Evolutionary conservation across 2,113 vertebrate species (phyloP).

Genomic region (Dunckerocampus dactyliophorus): DNA sequence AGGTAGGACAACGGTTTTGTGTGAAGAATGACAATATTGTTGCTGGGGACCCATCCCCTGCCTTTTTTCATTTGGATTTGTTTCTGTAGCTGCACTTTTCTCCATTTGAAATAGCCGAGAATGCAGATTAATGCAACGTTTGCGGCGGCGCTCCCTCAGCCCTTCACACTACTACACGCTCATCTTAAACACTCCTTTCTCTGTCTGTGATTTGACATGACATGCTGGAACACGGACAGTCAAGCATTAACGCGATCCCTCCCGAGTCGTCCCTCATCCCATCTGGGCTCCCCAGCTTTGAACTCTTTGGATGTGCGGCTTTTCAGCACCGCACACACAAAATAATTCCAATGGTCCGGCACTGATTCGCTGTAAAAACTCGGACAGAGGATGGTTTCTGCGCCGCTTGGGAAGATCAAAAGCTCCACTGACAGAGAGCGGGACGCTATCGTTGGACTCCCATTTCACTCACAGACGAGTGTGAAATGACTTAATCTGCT

Average conservation of each 20-base stretch:
- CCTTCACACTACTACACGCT: slow-evolving; percentile 26
- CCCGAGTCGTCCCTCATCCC: slow-evolving; percentile 52
- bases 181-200: slow-evolving; percentile 34
- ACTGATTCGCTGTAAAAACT: slow-evolving; percentile 68
- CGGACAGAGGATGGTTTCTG: slow-evolving; percentile 65
- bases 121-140: slow-evolving; percentile 24
- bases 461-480: slow-evolving; percentile 69
- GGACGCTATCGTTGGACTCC: slow-evolving; percentile 59
- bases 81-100: neutral
- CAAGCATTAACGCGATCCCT: slow-evolving; percentile 59
- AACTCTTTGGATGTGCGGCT: slow-evolving; percentile 55
- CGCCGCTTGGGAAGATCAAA: slow-evolving; percentile 67
- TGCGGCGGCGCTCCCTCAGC: slow-evolving; percentile 20
- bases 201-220: slow-evolving; percentile 44
- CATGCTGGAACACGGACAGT: slow-evolving; percentile 39
- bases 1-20: no score
- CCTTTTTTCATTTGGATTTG: neutral
- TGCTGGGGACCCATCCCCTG: neutral
- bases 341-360: slow-evolving; percentile 63
- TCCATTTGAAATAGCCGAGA: no score
- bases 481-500: slow-evolving; percentile 73
- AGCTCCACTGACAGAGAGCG: slow-evolving; percentile 54
- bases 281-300: slow-evolving; percentile 63
- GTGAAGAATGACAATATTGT: neutral
- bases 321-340: slow-evolving; percentile 52